Percentiles rank a stretch among this genome's conserved stretches.
These are phyloP conservation scores for Channa striata DNA, from an alignment of 2,797 vertebrate genomes.

Conservation along the genomic window DNA sequence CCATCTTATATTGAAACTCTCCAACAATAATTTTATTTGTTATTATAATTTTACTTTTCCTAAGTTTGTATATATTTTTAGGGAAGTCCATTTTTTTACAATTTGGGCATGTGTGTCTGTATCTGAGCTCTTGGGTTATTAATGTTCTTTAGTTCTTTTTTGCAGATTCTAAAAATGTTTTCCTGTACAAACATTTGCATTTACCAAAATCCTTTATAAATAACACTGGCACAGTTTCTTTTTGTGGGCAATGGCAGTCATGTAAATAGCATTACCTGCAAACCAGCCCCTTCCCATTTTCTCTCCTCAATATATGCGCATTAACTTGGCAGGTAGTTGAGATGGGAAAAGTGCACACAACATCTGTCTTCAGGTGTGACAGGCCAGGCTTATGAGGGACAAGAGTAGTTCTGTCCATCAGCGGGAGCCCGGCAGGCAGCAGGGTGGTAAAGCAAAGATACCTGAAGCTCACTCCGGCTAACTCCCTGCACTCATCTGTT, in stretches of 20 bases:
- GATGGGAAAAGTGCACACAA: slow-evolving; percentile 56
- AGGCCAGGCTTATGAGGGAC: slow-evolving; percentile 47
- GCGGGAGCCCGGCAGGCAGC: slow-evolving; percentile 47
- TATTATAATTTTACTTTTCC: no score
- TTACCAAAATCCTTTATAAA: slow-evolving; percentile 23
- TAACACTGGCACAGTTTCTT: slow-evolving; percentile 1
- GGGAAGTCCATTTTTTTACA: no score
- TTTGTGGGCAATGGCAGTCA: background rate
- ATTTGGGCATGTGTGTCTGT: background rate
- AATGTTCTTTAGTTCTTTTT: background rate
- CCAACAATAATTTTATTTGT: no score
- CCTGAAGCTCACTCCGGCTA: slow-evolving; percentile 37
- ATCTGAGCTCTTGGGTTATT: background rate
- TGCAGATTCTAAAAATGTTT: slow-evolving; percentile 9
- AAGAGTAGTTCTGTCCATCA: slow-evolving; percentile 66
- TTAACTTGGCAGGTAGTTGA: slow-evolving; percentile 57
- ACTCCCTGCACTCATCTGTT: slow-evolving; percentile 46
- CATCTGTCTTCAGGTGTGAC: slow-evolving; percentile 73
- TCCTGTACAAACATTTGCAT: background rate
- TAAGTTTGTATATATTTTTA: no score
- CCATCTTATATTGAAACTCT: no score
- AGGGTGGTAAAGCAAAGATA: slow-evolving; percentile 16
- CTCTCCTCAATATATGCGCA: slow-evolving; percentile 28
- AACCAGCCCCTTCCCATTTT: slow-evolving; percentile 11
- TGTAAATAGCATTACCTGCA: slow-evolving; percentile 59